Conservation (phyloP, 2,113 vertebrate genomes). For the Gambusia affinis region DNA sequence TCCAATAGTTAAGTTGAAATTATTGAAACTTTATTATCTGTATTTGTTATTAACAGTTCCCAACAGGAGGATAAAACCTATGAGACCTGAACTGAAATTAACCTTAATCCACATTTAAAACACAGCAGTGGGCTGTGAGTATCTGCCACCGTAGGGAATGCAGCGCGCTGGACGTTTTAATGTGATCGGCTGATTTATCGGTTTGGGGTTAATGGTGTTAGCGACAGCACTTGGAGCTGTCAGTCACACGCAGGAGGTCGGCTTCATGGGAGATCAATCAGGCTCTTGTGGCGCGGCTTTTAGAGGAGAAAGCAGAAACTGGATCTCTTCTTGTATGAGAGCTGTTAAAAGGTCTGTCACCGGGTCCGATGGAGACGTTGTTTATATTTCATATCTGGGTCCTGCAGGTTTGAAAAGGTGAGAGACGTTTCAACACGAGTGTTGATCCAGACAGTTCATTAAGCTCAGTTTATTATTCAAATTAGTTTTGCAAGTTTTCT, state of each 20-base stretch:
- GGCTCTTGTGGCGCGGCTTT: constrained; percentile 9
- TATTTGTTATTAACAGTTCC: neutral
- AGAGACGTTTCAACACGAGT: constrained; percentile 9
- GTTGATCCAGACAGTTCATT: too few relatives aligned
- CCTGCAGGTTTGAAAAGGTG: constrained; percentile 23
- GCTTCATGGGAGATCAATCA: constrained; percentile 25
- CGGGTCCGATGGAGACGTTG: constrained; percentile 2
- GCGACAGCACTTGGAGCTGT: constrained; percentile 56
- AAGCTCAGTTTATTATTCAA: too few relatives aligned
- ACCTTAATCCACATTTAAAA: constrained; percentile 5
- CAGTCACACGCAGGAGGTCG: constrained; percentile 39
- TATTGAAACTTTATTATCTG: neutral
- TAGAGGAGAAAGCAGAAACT: constrained; percentile 33
- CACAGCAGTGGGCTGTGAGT: neutral
- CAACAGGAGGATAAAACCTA: constrained; percentile 3
- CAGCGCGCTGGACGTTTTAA: constrained; percentile 36
- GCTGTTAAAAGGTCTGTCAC: constrained; percentile 32
- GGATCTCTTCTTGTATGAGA: constrained; percentile 10
- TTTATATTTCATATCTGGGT: constrained; percentile 14
- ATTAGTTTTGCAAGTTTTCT: too few relatives aligned
- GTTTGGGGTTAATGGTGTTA: constrained; percentile 51
- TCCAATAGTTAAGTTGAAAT: neutral
- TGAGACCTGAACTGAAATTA: neutral
- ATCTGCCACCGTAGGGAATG: constrained; percentile 26
- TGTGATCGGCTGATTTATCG: constrained; percentile 55